Evolutionary conservation across 2,888 invertebrate species (phyloP).

Genomic region (Aphrophora alni): DNA sequence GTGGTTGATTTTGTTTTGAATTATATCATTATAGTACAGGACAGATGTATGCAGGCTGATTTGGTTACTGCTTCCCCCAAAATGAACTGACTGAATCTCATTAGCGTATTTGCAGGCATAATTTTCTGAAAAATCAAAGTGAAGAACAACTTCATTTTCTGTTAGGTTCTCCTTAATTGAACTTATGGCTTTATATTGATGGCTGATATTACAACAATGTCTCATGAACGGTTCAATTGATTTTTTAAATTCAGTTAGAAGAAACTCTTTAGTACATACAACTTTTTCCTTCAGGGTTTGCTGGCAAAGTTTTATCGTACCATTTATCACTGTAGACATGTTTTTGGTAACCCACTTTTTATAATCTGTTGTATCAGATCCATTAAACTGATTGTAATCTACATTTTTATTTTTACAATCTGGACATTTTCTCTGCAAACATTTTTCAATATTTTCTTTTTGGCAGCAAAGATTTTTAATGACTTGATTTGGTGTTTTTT

Average conservation of each 20-base stretch:
- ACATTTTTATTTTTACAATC: not conserved
- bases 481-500: not conserved
- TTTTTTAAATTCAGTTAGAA: not conserved
- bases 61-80: conserved; percentile 27
- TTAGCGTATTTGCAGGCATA: conserved; percentile 27
- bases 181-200: no score
- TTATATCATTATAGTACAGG: conserved; percentile 6
- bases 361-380: not conserved
- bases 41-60: conserved; percentile 25
- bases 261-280: not conserved
- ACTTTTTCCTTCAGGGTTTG: not conserved
- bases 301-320: not conserved
- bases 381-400: not conserved
- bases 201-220: no score
- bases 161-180: not conserved
- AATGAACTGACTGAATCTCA: conserved; percentile 27
- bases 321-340: not conserved
- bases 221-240: not conserved
- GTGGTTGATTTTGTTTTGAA: not conserved
- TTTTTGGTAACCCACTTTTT: not conserved
- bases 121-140: conserved; percentile 32
- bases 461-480: not conserved
- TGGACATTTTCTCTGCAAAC: not conserved
- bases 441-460: not conserved
- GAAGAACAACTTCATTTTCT: conserved; percentile 31